These are phyloP conservation scores for Drosophila mettleri DNA, from an alignment of 2,888 invertebrate genomes.

Conservation along the genomic window DNA sequence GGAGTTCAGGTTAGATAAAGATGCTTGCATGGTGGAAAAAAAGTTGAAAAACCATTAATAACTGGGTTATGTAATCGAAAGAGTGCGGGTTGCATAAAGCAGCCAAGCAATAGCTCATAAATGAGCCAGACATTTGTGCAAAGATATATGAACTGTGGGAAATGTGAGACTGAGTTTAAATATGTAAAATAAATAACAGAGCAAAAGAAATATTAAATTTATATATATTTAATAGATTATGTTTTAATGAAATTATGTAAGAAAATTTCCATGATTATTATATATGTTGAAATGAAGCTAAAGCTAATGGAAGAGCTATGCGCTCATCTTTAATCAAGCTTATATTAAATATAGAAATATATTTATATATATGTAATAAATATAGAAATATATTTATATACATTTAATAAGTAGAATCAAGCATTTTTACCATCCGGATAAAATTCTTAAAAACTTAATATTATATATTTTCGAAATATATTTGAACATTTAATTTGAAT, in stretches of 20 bases:
- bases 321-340: not conserved
- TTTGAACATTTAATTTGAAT: not conserved
- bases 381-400: too few relatives aligned
- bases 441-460: not conserved
- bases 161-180: constrained; percentile 3
- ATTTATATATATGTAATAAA: too few relatives aligned
- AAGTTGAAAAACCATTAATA: constrained; percentile 67
- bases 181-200: not conserved
- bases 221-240: not conserved
- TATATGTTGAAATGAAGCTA: not conserved
- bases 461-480: not conserved
- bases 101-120: constrained; percentile 17
- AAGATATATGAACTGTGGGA: not conserved
- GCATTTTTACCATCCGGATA: too few relatives aligned
- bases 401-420: not conserved
- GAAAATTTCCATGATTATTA: not conserved
- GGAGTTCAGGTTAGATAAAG: constrained; percentile 15
- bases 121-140: constrained; percentile 20
- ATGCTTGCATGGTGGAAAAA: constrained; percentile 14
- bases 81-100: constrained; percentile 15
- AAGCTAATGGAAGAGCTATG: not conserved
- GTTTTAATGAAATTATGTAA: not conserved
- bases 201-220: not conserved
- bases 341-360: not conserved
- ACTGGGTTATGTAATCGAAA: constrained; percentile 72